Evolutionary conservation across 2,113 vertebrate genomes (phyloP).

Genomic region (Merops nubicus): DNA sequence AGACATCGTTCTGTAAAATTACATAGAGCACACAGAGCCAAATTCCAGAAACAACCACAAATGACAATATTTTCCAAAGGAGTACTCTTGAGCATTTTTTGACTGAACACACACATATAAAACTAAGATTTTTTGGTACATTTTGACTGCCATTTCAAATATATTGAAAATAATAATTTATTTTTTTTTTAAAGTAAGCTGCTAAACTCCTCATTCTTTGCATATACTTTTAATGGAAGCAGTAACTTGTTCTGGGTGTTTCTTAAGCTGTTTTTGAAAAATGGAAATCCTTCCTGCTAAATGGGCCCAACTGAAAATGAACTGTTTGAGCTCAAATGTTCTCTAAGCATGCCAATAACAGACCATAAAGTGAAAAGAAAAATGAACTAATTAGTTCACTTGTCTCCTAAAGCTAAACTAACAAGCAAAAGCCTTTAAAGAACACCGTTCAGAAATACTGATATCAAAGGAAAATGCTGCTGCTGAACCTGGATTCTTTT

Average conservation of each 20-base stretch:
- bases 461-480: conserved; percentile 27
- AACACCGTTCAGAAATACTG: not conserved
- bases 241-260: not conserved
- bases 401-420: conserved; percentile 26
- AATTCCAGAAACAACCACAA: not conserved
- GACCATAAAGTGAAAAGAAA: not conserved
- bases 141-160: not conserved
- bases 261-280: not conserved
- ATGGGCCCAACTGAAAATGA: conserved; percentile 25
- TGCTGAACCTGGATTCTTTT: conserved; percentile 34
- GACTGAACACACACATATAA: not conserved
- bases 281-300: conserved; percentile 32
- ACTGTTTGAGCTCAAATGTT: conserved; percentile 17
- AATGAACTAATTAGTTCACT: conserved; percentile 20
- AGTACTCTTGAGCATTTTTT: not conserved
- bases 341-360: conserved; percentile 13
- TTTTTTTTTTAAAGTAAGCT: not conserved
- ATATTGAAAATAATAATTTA: not conserved
- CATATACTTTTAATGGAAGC: conserved; percentile 14
- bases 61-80: not conserved
- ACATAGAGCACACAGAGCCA: not conserved
- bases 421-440: conserved; percentile 33
- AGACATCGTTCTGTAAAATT: not conserved
- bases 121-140: not conserved
- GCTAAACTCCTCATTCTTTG: not conserved